Evolutionary conservation across 2,113 vertebrate genomes (phyloP).

Genomic region (Hymenochirus boettgeri): DNA sequence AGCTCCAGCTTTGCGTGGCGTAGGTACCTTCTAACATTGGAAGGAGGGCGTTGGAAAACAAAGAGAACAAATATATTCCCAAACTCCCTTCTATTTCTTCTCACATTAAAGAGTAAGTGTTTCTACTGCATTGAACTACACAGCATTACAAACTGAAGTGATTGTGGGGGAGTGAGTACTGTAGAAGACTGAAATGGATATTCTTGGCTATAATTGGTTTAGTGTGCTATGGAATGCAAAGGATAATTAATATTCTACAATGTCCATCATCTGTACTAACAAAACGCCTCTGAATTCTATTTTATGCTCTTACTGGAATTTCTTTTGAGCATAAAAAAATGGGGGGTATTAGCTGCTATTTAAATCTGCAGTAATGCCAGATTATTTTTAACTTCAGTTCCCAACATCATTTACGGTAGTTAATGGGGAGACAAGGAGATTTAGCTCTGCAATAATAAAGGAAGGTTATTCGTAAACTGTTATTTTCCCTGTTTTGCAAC

Average conservation of each 20-base stretch:
- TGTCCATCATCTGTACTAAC: neutral
- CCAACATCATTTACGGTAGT: too few relatives aligned
- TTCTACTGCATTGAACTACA: slow-evolving; percentile 16
- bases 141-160: slow-evolving; percentile 20
- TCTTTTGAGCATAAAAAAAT: too few relatives aligned
- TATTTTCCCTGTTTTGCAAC: too few relatives aligned
- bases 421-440: too few relatives aligned
- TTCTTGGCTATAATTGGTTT: slow-evolving; percentile 11
- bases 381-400: too few relatives aligned
- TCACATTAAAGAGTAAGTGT: slow-evolving; percentile 12
- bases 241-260: slow-evolving; percentile 7
- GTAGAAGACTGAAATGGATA: slow-evolving; percentile 23
- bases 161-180: slow-evolving; percentile 27
- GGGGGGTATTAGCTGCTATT: too few relatives aligned
- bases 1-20: slow-evolving; percentile 18
- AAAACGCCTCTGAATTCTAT: slow-evolving; percentile 2
- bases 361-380: too few relatives aligned
- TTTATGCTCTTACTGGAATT: neutral
- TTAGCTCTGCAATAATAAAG: too few relatives aligned
- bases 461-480: too few relatives aligned
- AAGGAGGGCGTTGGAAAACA: slow-evolving; percentile 15
- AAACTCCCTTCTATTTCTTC: slow-evolving; percentile 15
- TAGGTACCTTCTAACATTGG: slow-evolving; percentile 23
- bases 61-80: slow-evolving; percentile 11
- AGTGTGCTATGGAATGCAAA: neutral